Base-by-base conservation (phyloP, 2,113 vertebrate genomes). In the Amphiprion ocellaris region DNA sequence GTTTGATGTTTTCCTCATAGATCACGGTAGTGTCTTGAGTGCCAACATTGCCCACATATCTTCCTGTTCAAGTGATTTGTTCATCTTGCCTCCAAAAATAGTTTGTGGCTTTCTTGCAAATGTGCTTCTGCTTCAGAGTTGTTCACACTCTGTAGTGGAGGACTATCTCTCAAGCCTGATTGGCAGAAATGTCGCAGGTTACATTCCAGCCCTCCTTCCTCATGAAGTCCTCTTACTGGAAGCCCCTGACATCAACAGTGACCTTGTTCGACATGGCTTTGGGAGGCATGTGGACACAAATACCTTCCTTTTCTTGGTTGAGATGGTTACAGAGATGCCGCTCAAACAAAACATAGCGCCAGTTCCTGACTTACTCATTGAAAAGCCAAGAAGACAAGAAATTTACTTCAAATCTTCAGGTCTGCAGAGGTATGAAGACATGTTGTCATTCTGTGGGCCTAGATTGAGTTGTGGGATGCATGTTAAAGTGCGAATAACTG, bases 81-180 rank as follows among this genome's bases (percentile, higher is more conserved):
- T 97, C 85, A 93, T 92, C 16, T 91, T 98, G 23, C 97, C 97
- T 58, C 96, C 97, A 4, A 96, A 96, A 74, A 91, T 96, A 10
- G 75, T 96, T 52, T 94, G 90, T 77, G 98, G 97, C 1, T 88
- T 98, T 92, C 96, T 99, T 90, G 94, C 97, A 68, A 97, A 95
- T 79, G 89, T 99, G 62, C 88, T 99, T 64, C 95, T 97, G 52
- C 23, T 93, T 83, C 90, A 90, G 46, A 87, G 95, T 72, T 94
- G 77, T 81, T 96, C 95, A 94, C 21, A 83, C 69, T 83, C 92
- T 37, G 91, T 93, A 46, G 91, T 96, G 11, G 24, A 95, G 28
- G 93, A 94, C 44, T 99, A 96, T 86, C 97, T 98, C 59, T 94
- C 89, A 7, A 96, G 92, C 56, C 90, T 97, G 53, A 87, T 95